Conservation (phyloP, 2,113 vertebrate species). For the Gallinago undulata region DNA sequence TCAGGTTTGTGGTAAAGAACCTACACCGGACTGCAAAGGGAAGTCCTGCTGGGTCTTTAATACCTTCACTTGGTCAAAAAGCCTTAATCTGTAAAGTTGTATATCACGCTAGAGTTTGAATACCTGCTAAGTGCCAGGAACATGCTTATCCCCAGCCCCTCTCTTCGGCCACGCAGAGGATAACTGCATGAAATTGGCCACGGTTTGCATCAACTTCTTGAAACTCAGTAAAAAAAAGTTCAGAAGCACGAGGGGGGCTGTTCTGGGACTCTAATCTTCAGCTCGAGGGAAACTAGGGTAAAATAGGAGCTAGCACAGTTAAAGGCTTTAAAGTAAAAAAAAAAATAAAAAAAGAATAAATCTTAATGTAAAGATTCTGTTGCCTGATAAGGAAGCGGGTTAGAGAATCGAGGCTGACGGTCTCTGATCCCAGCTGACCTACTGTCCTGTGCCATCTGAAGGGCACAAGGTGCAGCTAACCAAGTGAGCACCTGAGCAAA, state of each 20-base stretch:
- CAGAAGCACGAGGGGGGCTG: neutral
- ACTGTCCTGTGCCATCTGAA: neutral
- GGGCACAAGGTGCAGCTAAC: neutral
- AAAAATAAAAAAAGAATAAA: neutral
- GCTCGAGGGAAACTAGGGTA: constrained; percentile 20
- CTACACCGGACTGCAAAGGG: neutral
- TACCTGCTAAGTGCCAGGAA: neutral
- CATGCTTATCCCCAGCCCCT: neutral
- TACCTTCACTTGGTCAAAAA: neutral
- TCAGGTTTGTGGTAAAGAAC: neutral
- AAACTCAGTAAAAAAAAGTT: constrained; percentile 1
- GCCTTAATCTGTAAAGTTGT: neutral
- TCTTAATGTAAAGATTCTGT: constrained; percentile 47
- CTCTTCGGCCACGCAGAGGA: neutral
- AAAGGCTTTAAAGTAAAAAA: neutral
- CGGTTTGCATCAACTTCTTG: neutral
- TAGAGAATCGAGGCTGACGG: constrained; percentile 8
- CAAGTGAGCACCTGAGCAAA: neutral
- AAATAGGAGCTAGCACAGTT: constrained; percentile 9
- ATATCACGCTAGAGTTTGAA: neutral
- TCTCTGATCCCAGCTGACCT: constrained; percentile 34
- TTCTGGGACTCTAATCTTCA: constrained; percentile 29
- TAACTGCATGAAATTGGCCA: neutral
- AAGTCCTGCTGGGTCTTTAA: neutral
- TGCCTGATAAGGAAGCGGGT: constrained; percentile 20